A percentile compares a stretch with the other conserved stretches of the same genome.
These are phyloP conservation scores for Toxotes lorentzi DNA, from an alignment of 2,797 vertebrate species.

Conservation along the genomic window DNA sequence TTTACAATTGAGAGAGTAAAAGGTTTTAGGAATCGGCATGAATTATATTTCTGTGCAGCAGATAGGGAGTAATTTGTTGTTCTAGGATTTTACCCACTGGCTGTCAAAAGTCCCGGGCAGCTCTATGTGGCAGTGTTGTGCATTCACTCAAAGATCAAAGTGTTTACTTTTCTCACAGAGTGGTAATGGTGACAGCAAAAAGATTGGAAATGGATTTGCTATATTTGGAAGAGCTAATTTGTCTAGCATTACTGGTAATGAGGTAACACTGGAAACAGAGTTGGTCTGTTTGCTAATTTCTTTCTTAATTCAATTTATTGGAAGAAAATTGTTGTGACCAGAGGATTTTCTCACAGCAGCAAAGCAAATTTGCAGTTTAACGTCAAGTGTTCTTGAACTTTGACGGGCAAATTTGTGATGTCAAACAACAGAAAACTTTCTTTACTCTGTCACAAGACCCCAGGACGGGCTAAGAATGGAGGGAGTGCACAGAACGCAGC, in stretches of 20 bases:
- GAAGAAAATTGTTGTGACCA: neutral
- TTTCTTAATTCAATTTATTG: no score
- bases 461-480: no score
- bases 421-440: neutral
- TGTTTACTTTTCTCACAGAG: neutral
- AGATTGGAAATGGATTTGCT: neutral
- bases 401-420: neutral
- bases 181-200: neutral
- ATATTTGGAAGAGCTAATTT: neutral
- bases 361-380: neutral
- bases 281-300: neutral
- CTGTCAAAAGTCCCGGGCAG: neutral
- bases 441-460: no score
- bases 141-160: neutral
- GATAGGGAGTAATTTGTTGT: neutral
- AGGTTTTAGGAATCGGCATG: neutral
- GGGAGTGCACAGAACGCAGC: no score
- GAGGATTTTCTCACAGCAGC: neutral
- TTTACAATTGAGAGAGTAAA: neutral
- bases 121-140: neutral
- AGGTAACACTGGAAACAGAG: no score
- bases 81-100: neutral
- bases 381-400: neutral
- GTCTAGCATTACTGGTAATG: neutral
- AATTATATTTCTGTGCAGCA: slow-evolving; percentile 5